Evolutionary conservation across 1,140 invertebrate species (phyloP).

Genomic region (Neodiprion fabricii): DNA sequence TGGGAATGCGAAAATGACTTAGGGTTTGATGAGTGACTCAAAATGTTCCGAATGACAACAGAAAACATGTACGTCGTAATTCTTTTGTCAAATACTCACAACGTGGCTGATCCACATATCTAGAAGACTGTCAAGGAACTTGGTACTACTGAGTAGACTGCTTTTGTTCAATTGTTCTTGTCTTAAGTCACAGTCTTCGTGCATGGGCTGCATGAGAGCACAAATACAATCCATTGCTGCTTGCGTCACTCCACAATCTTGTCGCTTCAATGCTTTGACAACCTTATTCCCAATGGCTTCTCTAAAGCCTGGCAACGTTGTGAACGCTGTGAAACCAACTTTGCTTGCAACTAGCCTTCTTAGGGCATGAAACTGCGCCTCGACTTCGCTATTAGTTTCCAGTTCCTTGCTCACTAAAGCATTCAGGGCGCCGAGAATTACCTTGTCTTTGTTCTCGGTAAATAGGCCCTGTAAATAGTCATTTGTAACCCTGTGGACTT

Average conservation of each 20-base stretch:
- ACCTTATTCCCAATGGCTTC: conserved; percentile 93
- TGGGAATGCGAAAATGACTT: neutral
- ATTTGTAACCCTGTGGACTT: conserved; percentile 52
- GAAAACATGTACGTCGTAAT: neutral
- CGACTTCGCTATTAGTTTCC: conserved; percentile 76
- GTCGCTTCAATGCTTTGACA: conserved; percentile 87
- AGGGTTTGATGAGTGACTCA: neutral
- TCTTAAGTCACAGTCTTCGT: conserved; percentile 91
- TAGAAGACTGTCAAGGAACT: conserved; percentile 92
- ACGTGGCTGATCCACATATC: conserved; percentile 97
- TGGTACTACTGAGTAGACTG: conserved; percentile 89
- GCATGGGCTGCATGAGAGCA: conserved; percentile 99
- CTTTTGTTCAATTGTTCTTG: conserved; percentile 99
- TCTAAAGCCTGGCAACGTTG: conserved; percentile 87
- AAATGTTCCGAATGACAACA: neutral
- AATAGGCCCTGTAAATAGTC: conserved; percentile 82
- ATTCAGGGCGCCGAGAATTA: conserved; percentile 84
- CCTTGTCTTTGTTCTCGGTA: conserved; percentile 97
- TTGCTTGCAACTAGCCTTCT: conserved; percentile 94
- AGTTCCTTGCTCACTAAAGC: conserved; percentile 77
- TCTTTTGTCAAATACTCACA: conserved; percentile 65
- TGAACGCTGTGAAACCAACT: conserved; percentile 97
- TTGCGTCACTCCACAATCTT: conserved; percentile 91
- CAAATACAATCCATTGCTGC: conserved; percentile 97
- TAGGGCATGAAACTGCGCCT: conserved; percentile 94